Base-by-base conservation (phyloP, 2,797 vertebrate species). In the Mycteria americana region DNA sequence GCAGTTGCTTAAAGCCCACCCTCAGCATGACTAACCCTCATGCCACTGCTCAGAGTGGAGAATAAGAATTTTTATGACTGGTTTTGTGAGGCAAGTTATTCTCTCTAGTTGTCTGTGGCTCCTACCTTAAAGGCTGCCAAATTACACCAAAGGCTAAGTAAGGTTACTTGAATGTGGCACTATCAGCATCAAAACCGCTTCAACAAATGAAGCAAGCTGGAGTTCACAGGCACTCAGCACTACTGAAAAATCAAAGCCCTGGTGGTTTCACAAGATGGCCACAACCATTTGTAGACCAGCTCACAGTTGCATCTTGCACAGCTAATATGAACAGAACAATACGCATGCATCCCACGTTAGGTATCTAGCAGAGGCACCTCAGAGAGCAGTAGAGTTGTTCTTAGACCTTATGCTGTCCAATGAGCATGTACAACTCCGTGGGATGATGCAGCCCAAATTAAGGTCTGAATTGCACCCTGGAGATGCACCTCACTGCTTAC, bases 321-420 rank as follows among this genome's bases (percentile, higher is more conserved):
- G 15, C 41, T 65, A 25, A 39, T 10, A 39, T 3, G 21, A 74
- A 31, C 8, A 2, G 21, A 54, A 77, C 37, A 11, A 54, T 28
- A 51, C 0, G 1, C 11, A 3, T 43, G 67, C 43, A 15, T 73
- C 60, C 53, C 59, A 57, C 11, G 7, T 2, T 28, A 4, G 28
- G 24, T 63, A 57, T 27, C 50, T 27, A 37, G n/a, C 62, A 57
- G 37, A 57, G 43, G 62, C 62, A 57, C 21, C 74, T 84, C 67
- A 50, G 67, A 59, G 57, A 50, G 54, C 41, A 67, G 14, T 10
- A 8, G 41, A 68, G 41, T 11, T 67, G 46, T 56, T 65, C 45
- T 41, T 28, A 33, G 31, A 37, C 17, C 41, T 62, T n/a, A 14
- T 31, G 48, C 33, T 51, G 48, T 30, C 46, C 1, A 2, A 48